Evolutionary conservation across 2,113 vertebrate genomes (phyloP).

Genomic region (Chitala chitala): DNA sequence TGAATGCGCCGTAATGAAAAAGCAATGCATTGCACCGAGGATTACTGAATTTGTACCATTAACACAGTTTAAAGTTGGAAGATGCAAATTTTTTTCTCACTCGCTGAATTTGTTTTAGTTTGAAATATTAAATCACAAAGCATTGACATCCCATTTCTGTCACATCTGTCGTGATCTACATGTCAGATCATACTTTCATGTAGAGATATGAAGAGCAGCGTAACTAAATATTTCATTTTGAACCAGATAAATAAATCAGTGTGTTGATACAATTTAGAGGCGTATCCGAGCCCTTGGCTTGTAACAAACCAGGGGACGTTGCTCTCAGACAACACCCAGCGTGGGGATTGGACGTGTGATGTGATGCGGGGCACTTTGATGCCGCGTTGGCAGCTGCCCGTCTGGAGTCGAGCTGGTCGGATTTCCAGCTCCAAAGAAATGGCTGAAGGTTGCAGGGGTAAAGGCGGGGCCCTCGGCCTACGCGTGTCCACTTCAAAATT

Average conservation of each 20-base stretch:
- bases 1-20: background rate
- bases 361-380: too few relatives aligned
- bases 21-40: background rate
- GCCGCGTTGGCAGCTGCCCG: too few relatives aligned
- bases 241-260: constrained; percentile 3
- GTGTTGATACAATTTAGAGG: background rate
- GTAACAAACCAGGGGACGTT: too few relatives aligned
- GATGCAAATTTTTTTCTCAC: background rate
- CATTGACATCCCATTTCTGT: background rate
- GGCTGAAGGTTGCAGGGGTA: too few relatives aligned
- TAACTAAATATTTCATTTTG: background rate
- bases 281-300: background rate
- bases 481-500: too few relatives aligned
- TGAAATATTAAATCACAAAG: constrained; percentile 1
- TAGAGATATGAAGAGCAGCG: background rate
- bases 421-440: too few relatives aligned
- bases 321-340: too few relatives aligned
- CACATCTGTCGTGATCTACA: background rate
- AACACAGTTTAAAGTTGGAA: background rate
- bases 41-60: background rate
- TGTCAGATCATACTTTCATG: background rate
- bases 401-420: too few relatives aligned
- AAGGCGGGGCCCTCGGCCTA: too few relatives aligned
- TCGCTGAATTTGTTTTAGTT: background rate
- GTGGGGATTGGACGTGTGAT: too few relatives aligned